Base-by-base conservation (phyloP, 1,140 invertebrate genomes). In the Elymnias hypermnestra region DNA sequence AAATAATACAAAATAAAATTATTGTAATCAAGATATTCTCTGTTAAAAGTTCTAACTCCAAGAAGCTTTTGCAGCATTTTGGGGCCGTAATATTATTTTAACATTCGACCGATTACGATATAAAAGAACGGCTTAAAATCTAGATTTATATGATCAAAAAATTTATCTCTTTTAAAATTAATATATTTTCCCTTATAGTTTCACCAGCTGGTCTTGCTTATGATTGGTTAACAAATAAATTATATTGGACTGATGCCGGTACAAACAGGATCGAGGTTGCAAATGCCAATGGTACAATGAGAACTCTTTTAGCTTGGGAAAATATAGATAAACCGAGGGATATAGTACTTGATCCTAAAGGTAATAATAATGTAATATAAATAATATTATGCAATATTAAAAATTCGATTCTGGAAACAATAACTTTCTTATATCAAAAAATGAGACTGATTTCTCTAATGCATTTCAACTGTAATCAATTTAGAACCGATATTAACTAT, bases 201-300 rank as follows among this genome's bases (percentile, higher is more conserved):
- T 91, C 90, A 7, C 93, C 94, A 1, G 91, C 92, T 26, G 92
- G 93, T 1, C 64, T 97, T 25, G 94, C 94, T 2, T 89, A 94
- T 18, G 95, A 97, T 68, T 97, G 95, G 95, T 85, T 95, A 3
- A 94, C 92, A 0, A 88, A 92, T 10, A 96, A 97, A 74, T 65
- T 97, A 0, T 98, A 97, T 66, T 97, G 95, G 95, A 95, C 94
- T 0, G 95, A 97, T 71, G 90, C 92, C 14, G 92, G 91, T 0
- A 92, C 92, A 0, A 92, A 93, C 64, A 89, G 92, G 28, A 94
- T 97, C 17, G 94, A 96, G 82, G 94, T 94, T 5, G 90, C 93
- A 0, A 93, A 92, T 53, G 82, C 92, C 6, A 91, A 96, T 72
- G 95, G 95, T 0, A 89, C 88, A 21, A 91, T 94, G 88, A 84